phyloP scores from a whole-genome alignment of 2,888 invertebrate species.

The Kuschelorhynchus macadamiae region DNA sequence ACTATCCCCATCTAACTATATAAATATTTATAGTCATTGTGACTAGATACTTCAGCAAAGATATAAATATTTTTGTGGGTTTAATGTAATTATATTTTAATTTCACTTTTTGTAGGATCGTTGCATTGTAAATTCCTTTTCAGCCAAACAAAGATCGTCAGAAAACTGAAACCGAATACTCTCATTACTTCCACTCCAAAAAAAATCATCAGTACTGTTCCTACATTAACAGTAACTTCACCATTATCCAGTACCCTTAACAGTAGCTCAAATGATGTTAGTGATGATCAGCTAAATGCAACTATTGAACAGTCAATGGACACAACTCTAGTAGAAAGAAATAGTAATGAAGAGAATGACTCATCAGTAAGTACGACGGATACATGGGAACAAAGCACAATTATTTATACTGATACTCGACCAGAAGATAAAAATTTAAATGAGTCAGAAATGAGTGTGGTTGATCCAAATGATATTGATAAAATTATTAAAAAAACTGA shows the following conservation, averaged over 20 bases:
- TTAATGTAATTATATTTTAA: too few species aligned
- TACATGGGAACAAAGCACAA: slow-evolving; percentile 20
- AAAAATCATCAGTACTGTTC: slow-evolving; percentile 21
- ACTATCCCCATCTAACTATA: too few species aligned
- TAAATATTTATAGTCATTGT: too few species aligned
- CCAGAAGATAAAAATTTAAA: too few species aligned
- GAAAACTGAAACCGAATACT: slow-evolving; percentile 2
- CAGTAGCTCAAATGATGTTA: not conserved
- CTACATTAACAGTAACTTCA: not conserved
- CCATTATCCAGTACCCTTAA: not conserved
- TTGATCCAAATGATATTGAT: slow-evolving; percentile 59
- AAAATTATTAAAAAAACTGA: slow-evolving; percentile 44
- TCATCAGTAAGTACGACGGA: slow-evolving; percentile 1
- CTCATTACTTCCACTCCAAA: slow-evolving; percentile 44
- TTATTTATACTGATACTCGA: not conserved
- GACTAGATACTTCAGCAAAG: too few species aligned
- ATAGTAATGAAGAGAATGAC: not conserved
- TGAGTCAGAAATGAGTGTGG: slow-evolving; percentile 15
- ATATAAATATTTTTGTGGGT: too few species aligned
- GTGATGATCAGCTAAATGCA: not conserved
- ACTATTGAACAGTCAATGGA: not conserved
- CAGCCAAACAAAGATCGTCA: not conserved
- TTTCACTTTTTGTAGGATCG: slow-evolving; percentile 1
- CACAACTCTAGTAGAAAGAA: not conserved
- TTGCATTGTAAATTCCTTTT: slow-evolving; percentile 16